Base-by-base conservation (phyloP, 35 echinoderm and acorn worm species). In the Lytechinus pictus region DNA sequence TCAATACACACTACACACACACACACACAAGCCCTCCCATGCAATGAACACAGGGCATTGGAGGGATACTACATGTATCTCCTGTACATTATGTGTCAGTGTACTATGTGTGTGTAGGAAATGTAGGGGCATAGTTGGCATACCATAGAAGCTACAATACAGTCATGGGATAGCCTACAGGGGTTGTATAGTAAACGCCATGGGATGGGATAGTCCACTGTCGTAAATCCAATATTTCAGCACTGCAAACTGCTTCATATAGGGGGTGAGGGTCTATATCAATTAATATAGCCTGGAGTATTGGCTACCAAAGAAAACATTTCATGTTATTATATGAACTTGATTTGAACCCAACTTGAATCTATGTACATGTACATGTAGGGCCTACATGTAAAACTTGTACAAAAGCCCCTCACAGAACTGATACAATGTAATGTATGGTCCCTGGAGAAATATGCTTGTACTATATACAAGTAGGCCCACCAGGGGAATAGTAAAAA, bases 101-200 rank as follows among this genome's bases (percentile, higher is more conserved):
- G 66, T 79, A 79, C 66, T 79, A 79, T 79, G 66, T 24, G 29
- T 90, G 88, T 90, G 88, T 90, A 52, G 88, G 88, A 54, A 90
- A 90, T 79, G 66, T 33, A 51, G 29, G 88, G 29, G n/a, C 88
- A 90, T 90, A 90, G 29, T 90, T 90, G 88, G 88, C 88, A 90
- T 90, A 90, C 88, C 88, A 90, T 52, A 90, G 11, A 44, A n/a
- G 88, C 88, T 90, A 52, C 3, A 14, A 54, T 27, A 90, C 88
- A 52, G 52, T 54, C 52, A 54, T 27, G 52, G 29, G 28, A 8
- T 54, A 90, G 52, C 88, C 28, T 90, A 5, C 52, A 54, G 88
- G 52, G 88, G 88, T 90, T 44, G 88, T 90, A 79, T 19, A 60
- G 33, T 44, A 57, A 57, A 19, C 14, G 61, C 61, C 5, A 79